Percentiles rank a stretch among this genome's conserved stretches.
Evolutionary conservation across 2,888 invertebrate species (phyloP).

Genomic region (Urechis unicinctus): DNA sequence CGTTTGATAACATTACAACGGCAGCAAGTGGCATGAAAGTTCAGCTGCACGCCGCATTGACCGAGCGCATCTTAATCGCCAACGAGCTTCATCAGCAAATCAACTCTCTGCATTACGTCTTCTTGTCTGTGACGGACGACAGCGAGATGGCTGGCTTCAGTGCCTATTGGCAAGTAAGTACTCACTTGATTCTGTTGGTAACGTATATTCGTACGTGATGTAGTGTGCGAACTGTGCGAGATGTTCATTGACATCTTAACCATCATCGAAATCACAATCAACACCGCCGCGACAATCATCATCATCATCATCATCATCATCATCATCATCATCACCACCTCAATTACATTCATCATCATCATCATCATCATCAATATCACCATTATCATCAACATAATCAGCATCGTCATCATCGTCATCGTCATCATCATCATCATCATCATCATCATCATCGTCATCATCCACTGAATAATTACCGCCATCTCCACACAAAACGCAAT

Average conservation of each 20-base stretch:
- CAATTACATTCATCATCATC: too few species aligned
- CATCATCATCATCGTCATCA: not conserved
- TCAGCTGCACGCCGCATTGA: slow-evolving; percentile 1
- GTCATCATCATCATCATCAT: slow-evolving; percentile 3
- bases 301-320: not conserved
- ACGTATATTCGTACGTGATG: not conserved
- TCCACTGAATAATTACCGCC: too few species aligned
- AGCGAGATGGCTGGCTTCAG: not conserved
- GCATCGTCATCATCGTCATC: slow-evolving; percentile 7
- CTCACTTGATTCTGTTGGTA: too few species aligned
- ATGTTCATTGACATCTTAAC: too few species aligned
- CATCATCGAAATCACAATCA: too few species aligned
- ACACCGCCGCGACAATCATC: too few species aligned
- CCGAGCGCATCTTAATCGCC: not conserved
- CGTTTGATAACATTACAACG: not conserved
- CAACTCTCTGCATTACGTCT: slow-evolving; percentile 1
- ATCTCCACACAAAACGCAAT: too few species aligned
- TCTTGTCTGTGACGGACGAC: not conserved
- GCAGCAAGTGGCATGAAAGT: not conserved
- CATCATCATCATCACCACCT: too few species aligned
- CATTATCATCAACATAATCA: too few species aligned
- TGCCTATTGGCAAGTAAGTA: slow-evolving; percentile 2
- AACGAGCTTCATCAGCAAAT: slow-evolving; percentile 3
- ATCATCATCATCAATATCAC: too few species aligned
- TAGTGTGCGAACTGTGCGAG: not conserved